Conservation (phyloP, 1,140 invertebrate genomes). For the Cataglyphis hispanica region DNA sequence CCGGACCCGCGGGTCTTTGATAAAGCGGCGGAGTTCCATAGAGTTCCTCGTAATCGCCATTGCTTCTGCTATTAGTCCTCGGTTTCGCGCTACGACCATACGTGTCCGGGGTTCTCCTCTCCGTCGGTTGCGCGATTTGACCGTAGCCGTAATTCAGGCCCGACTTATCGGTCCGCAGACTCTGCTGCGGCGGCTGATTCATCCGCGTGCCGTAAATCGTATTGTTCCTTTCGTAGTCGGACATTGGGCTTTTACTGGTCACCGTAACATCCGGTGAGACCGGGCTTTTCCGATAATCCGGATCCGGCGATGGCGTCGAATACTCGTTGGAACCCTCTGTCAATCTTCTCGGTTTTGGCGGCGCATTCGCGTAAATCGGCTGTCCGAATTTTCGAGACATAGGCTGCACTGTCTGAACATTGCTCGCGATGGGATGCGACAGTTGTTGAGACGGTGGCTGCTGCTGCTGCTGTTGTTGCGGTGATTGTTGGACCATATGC, state of each 20-base stretch:
- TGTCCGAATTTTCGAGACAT: conserved; percentile 85
- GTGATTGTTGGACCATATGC: conserved; percentile 18
- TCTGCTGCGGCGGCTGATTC: conserved; percentile 76
- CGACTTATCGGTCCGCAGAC: conserved; percentile 81
- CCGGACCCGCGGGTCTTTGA: conserved; percentile 86
- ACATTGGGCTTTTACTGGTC: conserved; percentile 77
- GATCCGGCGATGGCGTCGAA: conserved; percentile 89
- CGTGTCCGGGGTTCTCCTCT: conserved; percentile 93
- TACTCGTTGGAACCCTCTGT: conserved; percentile 89
- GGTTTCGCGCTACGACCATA: conserved; percentile 90
- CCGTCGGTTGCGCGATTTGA: conserved; percentile 80
- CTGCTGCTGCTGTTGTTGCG: conserved; percentile 69
- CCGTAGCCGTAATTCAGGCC: conserved; percentile 82
- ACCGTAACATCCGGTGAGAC: conserved; percentile 77
- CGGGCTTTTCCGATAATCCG: conserved; percentile 80
- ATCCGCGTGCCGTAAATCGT: conserved; percentile 80
- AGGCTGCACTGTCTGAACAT: conserved; percentile 75
- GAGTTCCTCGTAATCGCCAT: conserved; percentile 93
- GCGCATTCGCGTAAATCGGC: conserved; percentile 95
- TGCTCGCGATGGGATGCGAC: conserved; percentile 41
- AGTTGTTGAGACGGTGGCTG: conserved; percentile 61
- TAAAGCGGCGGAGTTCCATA: conserved; percentile 87
- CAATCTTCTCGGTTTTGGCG: conserved; percentile 93
- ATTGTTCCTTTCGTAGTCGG: conserved; percentile 78
- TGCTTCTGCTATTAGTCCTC: conserved; percentile 70